A percentile compares a stretch with the other conserved stretches of the same genome.
Conservation (phyloP, 2,113 vertebrate genomes). For the Rhinichthys klamathensis region DNA sequence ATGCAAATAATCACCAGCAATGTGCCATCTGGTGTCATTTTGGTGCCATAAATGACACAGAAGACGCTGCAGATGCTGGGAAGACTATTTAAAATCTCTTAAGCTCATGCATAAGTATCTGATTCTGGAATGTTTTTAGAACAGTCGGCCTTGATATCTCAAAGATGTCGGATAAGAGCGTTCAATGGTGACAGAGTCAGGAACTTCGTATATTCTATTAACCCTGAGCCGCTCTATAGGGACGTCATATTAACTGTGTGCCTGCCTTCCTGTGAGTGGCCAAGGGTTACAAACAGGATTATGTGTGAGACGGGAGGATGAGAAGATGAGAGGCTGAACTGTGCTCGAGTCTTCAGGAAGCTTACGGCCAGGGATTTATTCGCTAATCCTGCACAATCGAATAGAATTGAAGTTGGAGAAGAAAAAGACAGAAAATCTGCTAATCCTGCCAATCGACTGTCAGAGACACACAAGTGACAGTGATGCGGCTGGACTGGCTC, state of each 20-base stretch:
- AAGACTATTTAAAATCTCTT: conserved; percentile 3
- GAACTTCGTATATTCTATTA: neutral
- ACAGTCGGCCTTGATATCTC: neutral
- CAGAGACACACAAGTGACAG: conserved; percentile 3
- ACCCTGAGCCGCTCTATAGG: neutral
- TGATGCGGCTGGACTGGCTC: neutral
- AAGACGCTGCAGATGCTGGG: neutral
- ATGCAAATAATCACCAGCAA: neutral
- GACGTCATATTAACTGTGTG: conserved; percentile 20
- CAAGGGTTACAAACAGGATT: conserved; percentile 61
- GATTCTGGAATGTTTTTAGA: neutral
- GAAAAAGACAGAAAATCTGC: conserved; percentile 32
- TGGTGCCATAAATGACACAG: neutral
- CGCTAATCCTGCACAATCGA: conserved; percentile 54
- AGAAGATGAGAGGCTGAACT: conserved; percentile 54
- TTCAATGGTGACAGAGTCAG: neutral
- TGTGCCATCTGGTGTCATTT: neutral
- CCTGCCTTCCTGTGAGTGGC: neutral
- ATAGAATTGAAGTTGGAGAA: conserved; percentile 51
- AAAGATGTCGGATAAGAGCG: too few relatives aligned
- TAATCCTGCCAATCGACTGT: conserved; percentile 54
- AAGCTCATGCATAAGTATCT: neutral
- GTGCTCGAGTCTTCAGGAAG: conserved; percentile 45
- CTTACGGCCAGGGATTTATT: conserved; percentile 69
- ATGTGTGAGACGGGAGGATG: conserved; percentile 61